A percentile compares a stretch with the other conserved stretches of the same genome.
phyloP scores from a whole-genome alignment of 1,140 invertebrate genomes.

The Papilio xuthus region DNA sequence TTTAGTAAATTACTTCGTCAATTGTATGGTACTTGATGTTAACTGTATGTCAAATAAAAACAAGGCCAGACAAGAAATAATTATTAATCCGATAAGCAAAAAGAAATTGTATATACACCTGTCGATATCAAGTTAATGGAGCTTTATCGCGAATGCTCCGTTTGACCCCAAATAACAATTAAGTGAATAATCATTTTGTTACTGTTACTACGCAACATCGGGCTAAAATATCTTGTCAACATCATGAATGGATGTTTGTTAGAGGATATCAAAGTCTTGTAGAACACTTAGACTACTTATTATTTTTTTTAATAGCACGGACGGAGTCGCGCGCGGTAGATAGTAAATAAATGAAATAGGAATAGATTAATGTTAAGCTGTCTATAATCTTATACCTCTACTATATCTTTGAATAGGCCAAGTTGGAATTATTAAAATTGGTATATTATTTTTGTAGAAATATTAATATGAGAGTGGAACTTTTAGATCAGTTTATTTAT shows the following conservation, averaged over 20 bases:
- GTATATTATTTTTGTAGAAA: not conserved
- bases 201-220: slow-evolving; percentile 6
- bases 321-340: too few relatives aligned
- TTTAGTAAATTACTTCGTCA: not conserved
- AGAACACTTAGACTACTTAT: too few relatives aligned
- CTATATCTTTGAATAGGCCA: too few relatives aligned
- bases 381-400: not conserved
- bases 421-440: too few relatives aligned
- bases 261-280: too few relatives aligned
- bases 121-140: slow-evolving; percentile 29
- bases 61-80: slow-evolving; percentile 28
- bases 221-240: too few relatives aligned
- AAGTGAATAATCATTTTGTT: not conserved
- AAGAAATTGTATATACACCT: slow-evolving; percentile 17
- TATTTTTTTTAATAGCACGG: too few relatives aligned
- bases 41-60: not conserved
- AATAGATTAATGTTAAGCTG: too few relatives aligned
- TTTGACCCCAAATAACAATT: slow-evolving; percentile 23
- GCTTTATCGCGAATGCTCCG: slow-evolving; percentile 25
- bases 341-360: too few relatives aligned
- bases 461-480: not conserved
- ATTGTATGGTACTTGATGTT: not conserved
- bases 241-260: too few relatives aligned
- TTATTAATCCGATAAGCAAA: slow-evolving; percentile 30
- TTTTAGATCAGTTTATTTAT: not conserved